Base-by-base conservation (phyloP, 2,888 invertebrate genomes). In the Monochamus alternatus region DNA sequence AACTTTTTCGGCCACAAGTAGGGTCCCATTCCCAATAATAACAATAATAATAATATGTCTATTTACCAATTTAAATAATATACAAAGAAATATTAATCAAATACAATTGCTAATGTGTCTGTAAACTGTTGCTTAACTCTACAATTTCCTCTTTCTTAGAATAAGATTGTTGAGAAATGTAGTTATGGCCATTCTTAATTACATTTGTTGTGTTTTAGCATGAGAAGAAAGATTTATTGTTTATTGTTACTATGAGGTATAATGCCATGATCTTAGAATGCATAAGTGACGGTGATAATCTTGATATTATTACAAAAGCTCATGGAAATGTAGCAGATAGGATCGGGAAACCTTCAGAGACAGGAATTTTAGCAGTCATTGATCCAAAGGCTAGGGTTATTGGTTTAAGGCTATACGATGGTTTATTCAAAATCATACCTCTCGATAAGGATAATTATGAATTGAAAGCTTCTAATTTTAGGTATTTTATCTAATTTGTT, bases 191-290 rank as follows among this genome's bases (percentile, higher is more conserved):
- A 63, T 32, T 43, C 12, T 32, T 63, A 30, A 22, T 38, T 60
- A 8, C 22, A 14, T 66, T 12, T 55, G 67, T 70, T 52, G 71
- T 91, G 22, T 78, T 90, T 72, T 89, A 97, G 97, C 93, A 96
- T 86, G 97, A 97, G 87, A 93, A 94, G 77, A 97, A 98, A 89
- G 98, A 99, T 89, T 90, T 97, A 74, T 91, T 99, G 62, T 98
- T 99, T 88, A 93, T 99, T 58, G 91, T 99, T 71, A 99, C 99
- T 5, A 93, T 95, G 63, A 93, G 98, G 63, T 97, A 98, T 88
- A 97, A 98, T 91, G 98, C 98, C 2, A 98, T 99, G 96, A 98
- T 99, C 85, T 89, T 99, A 79, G 98, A 98, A 89, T 98, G 97
- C 89, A 90, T 91, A 3, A 86, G 90, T 12, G 93, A 94, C 80